Base-by-base conservation (phyloP, 1,140 invertebrate species). In the Brachionus sp. region DNA sequence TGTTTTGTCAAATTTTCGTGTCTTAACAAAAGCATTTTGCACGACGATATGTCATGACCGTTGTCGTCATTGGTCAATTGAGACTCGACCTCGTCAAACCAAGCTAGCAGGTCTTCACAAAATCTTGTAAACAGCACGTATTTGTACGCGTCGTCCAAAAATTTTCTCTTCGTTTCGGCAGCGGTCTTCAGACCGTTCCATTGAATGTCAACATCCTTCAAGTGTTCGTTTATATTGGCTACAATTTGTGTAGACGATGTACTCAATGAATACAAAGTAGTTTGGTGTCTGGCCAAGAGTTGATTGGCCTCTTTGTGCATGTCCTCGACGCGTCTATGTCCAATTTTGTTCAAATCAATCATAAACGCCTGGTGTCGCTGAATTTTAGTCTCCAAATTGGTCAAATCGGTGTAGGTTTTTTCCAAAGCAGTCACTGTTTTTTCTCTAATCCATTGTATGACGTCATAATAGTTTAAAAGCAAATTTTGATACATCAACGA, bases 361-460 rank as follows among this genome's bases (percentile, higher is more conserved):
- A 98, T 95, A 87, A 98, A 98, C 0, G 96, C 97, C 88, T 98
- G 95, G 87, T 99, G 97, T 87, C 98, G 98, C 88, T 98, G 95
- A 2, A 98, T 89, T 88, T 98, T 98, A 2, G 95, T 91, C 84
- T 95, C 94, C 46, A 98, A 89, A 87, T 98, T 97, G 46, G 92
- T 93, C 16, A 97, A 89, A 86, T 98, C 96, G 33, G 94, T 91
- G 87, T 97, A 97, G 77, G 93, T 95, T 86, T 98, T 95, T 86
- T 98, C 96, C 5, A 92, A 93, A 0, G 95, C 95, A 3, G 93
- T 93, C 87, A 93, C 93, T 84, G 93, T 92, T 90, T 98, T 99
- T 86, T 98, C 96, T 39, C 92, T 91, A 82, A 98, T 92, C 96
- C 96, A 99, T 13, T 91, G 91, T 53, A 80, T 25, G 9, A 66